Conservation (phyloP, 1,140 invertebrate genomes). For the Zaprionus vittiger region DNA sequence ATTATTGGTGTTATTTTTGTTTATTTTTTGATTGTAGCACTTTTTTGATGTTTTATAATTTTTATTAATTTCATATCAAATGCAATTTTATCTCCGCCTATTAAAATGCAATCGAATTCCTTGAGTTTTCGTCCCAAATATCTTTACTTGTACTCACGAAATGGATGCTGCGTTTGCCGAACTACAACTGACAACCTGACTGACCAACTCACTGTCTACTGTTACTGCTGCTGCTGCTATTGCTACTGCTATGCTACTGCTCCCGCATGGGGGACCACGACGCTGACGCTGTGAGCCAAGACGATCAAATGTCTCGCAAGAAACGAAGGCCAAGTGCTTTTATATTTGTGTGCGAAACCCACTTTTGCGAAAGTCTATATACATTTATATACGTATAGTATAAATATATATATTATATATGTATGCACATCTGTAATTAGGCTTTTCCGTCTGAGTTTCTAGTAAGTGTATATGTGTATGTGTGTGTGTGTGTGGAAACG, state of each 20-base stretch:
- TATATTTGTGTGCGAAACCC: slow-evolving; percentile 73
- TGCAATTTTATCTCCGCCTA: background rate
- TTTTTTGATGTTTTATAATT: background rate
- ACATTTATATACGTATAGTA: slow-evolving; percentile 10
- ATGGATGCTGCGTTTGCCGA: slow-evolving; percentile 41
- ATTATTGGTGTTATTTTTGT: background rate
- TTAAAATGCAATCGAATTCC: background rate
- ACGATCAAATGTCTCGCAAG: slow-evolving; percentile 84
- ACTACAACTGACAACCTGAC: slow-evolving; percentile 54
- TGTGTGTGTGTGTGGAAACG: slow-evolving; percentile 25
- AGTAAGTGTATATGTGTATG: slow-evolving; percentile 17
- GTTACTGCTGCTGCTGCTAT: slow-evolving; percentile 23
- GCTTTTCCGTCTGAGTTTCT: slow-evolving; percentile 30
- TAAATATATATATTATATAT: slow-evolving; percentile 45
- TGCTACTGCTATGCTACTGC: slow-evolving; percentile 24
- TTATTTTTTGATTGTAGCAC: background rate
- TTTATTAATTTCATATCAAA: background rate
- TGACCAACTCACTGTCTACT: slow-evolving; percentile 57
- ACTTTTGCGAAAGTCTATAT: slow-evolving; percentile 16
- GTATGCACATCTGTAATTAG: slow-evolving; percentile 57
- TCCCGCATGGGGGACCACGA: slow-evolving; percentile 52
- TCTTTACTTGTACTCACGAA: slow-evolving; percentile 32
- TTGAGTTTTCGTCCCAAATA: background rate
- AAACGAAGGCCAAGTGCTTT: slow-evolving; percentile 76
- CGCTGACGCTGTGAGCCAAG: slow-evolving; percentile 74